Base-by-base conservation (phyloP, 1,140 invertebrate genomes). In the Bactericera cockerelli region DNA sequence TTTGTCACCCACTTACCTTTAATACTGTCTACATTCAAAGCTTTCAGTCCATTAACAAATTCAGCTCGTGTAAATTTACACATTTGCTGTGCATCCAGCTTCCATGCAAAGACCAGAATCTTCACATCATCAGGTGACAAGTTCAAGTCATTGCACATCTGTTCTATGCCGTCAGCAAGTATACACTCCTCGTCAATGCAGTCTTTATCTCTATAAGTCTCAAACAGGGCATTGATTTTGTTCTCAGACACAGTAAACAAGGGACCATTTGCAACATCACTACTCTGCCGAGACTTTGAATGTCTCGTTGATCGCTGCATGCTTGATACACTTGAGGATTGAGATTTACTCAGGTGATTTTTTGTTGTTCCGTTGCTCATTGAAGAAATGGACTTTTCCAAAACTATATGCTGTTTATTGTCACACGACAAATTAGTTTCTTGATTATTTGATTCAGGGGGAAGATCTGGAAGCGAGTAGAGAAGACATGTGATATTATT, bases 51-150 rank as follows among this genome's bases (percentile, higher is more conserved):
- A 65, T 77, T 77, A 21, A 92, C 76, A 75, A 96, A 96, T 72
- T 96, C 93, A 28, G 76, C 72, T 63, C 86, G 78, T 22, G 87
- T 90, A 72, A 97, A 96, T 65, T 86, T 79, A 75, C 92, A 96
- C 93, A 96, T 97, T 70, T 90, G 89, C 71, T 89, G 87, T 59
- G 93, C 92, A 70, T 89, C 84, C 65, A 94, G 80, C 72, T 93
- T 93, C 92, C 92, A 97, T 58, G 93, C 93, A 57, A 97, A 76
- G 54, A 95, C 80, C 62, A 96, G 76, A 56, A 95, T 87, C 72
- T 83, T 82, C 67, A 89, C 91, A 70, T 97, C 92, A 71, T 95
- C 92, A n/a, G 92, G 92, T 65, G 84, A 84, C 21, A 96, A 77
- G 67, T 89, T 83, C 53, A 96, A 74, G 77, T 97, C 92, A 67